Evolutionary conservation across 1,140 invertebrate species (phyloP).

Genomic region (Hycleus phaleratus): DNA sequence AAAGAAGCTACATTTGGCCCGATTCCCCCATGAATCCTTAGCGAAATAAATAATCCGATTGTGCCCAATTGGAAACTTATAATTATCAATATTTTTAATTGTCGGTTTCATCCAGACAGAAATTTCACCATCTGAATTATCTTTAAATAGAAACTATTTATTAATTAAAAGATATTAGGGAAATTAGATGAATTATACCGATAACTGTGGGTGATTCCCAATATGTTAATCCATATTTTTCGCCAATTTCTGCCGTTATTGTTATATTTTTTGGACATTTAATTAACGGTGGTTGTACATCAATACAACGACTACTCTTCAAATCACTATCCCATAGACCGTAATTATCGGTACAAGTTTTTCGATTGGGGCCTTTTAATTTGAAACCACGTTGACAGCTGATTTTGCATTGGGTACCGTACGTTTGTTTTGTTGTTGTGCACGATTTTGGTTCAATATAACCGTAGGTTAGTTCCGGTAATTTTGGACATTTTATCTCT

Average conservation of each 20-base stretch:
- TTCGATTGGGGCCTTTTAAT: slow-evolving; percentile 43
- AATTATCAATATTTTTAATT: slow-evolving; percentile 28
- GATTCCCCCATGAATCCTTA: slow-evolving; percentile 48
- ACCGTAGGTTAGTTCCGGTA: slow-evolving; percentile 45
- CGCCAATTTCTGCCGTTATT: slow-evolving; percentile 38
- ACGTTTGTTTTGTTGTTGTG: slow-evolving; percentile 44
- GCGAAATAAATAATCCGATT: slow-evolving; percentile 47
- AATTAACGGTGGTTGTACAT: slow-evolving; percentile 47
- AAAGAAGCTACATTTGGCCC: slow-evolving; percentile 47
- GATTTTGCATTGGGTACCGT: slow-evolving; percentile 48
- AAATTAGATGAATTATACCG: slow-evolving; percentile 29
- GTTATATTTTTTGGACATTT: slow-evolving; percentile 47
- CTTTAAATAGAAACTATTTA: slow-evolving; percentile 23
- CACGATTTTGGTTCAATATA: slow-evolving; percentile 45
- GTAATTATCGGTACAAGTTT: slow-evolving; percentile 42
- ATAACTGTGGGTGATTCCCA: slow-evolving; percentile 44
- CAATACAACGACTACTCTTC: slow-evolving; percentile 43
- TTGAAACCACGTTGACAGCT: slow-evolving; percentile 50
- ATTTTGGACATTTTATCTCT: slow-evolving; percentile 51
- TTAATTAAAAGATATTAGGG: too few relatives aligned
- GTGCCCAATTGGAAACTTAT: slow-evolving; percentile 45
- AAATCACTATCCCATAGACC: slow-evolving; percentile 46
- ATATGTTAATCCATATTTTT: slow-evolving; percentile 47
- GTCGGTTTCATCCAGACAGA: slow-evolving; percentile 46
- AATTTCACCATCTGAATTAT: slow-evolving; percentile 44